These are phyloP conservation scores for Amphiura filiformis DNA, from an alignment of 35 echinoderm and acorn worm genomes.

Conservation along the genomic window DNA sequence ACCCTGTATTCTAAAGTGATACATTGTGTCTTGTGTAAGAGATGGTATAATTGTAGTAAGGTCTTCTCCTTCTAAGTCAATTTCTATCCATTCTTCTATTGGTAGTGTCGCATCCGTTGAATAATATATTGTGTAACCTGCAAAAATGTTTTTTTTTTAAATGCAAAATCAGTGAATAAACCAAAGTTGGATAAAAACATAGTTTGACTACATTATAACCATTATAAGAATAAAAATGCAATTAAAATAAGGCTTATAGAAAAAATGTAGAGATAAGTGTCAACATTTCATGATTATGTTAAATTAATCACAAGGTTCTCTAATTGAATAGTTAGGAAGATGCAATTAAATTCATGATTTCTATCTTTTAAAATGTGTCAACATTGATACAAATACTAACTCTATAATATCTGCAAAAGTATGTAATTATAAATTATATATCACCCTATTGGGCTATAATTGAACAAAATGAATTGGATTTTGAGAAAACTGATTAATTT, in stretches of 20 bases:
- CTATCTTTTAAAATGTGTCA: too few relatives aligned
- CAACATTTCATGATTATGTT: too few relatives aligned
- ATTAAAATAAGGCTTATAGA: not conserved
- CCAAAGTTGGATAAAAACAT: not conserved
- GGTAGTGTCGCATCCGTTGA: constrained; percentile 1
- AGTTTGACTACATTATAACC: not conserved
- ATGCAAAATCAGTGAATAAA: not conserved
- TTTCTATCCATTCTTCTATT: constrained; percentile 4
- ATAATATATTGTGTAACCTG: constrained; percentile 61
- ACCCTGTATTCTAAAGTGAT: constrained; percentile 52
- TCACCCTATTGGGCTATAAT: too few relatives aligned
- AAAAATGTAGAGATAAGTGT: too few relatives aligned
- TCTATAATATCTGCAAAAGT: too few relatives aligned
- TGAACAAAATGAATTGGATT: too few relatives aligned
- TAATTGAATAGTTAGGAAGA: too few relatives aligned
- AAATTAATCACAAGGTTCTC: too few relatives aligned
- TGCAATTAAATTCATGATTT: too few relatives aligned
- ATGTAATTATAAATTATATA: too few relatives aligned
- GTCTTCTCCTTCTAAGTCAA: constrained; percentile 16
- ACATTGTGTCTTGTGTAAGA: constrained; percentile 35
- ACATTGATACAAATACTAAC: too few relatives aligned
- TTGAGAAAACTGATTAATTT: too few relatives aligned
- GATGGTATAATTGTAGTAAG: constrained; percentile 24
- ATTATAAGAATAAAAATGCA: not conserved
- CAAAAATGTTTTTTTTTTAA: not conserved